These are phyloP conservation scores for Zapus hudsonius DNA, from an alignment of 2,113 vertebrate genomes.

Conservation along the genomic window DNA sequence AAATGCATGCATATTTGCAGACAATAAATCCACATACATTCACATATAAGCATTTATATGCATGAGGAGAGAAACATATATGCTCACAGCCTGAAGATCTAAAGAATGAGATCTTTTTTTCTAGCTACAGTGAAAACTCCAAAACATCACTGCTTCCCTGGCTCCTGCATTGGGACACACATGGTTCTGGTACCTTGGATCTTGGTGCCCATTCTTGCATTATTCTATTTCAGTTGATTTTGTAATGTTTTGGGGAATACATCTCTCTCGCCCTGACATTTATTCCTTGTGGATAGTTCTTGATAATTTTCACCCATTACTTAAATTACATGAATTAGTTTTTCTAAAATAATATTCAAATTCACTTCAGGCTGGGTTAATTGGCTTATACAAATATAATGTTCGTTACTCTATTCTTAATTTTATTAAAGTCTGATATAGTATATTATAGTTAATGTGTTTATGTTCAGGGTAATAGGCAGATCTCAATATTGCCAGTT, in stretches of 20 bases:
- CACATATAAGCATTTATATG: not conserved
- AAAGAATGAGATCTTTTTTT: not conserved
- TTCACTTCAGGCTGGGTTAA: not conserved
- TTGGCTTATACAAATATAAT: not conserved
- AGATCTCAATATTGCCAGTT: not conserved
- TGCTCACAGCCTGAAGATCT: not conserved
- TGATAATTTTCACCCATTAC: not conserved
- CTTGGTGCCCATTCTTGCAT: not conserved
- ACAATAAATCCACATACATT: too few species aligned
- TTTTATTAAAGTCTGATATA: not conserved
- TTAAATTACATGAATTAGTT: not conserved
- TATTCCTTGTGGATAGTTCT: not conserved
- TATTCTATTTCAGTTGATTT: conserved; percentile 1
- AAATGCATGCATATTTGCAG: too few species aligned
- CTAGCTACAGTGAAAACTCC: not conserved
- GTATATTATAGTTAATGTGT: too few species aligned
- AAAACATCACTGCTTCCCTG: not conserved
- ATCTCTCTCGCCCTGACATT: not conserved
- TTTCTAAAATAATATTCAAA: conserved; percentile 23
- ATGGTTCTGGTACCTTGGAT: not conserved
- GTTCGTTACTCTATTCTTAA: not conserved
- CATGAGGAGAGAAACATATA: not conserved
- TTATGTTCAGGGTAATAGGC: not conserved
- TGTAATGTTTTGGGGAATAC: not conserved
- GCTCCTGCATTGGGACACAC: not conserved